Percentiles rank a stretch among this genome's conserved stretches.
These are phyloP conservation scores for Chiroxiphia lanceolata DNA, from an alignment of 2,797 vertebrate genomes.

Conservation along the genomic window DNA sequence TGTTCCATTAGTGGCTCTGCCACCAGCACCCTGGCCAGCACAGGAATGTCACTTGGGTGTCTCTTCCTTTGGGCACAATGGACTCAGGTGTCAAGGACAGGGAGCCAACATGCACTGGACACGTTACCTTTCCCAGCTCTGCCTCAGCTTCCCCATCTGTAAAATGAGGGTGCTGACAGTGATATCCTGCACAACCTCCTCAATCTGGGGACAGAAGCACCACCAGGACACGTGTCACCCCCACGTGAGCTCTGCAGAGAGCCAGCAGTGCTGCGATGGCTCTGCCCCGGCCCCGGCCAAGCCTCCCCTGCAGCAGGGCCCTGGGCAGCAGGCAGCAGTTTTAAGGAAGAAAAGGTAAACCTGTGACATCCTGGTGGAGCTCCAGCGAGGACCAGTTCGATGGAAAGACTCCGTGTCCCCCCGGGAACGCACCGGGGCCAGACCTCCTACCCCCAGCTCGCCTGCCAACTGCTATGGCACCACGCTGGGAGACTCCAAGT, in stretches of 20 bases:
- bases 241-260: not conserved
- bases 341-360: not conserved
- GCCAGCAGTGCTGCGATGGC: accelerated
- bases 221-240: not conserved
- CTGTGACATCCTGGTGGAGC: not conserved
- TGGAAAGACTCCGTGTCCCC: not conserved
- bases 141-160: not conserved
- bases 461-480: conserved; percentile 25
- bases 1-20: accelerated
- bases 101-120: accelerated
- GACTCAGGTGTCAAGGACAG: not conserved
- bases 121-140: not conserved
- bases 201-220: accelerated
- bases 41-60: accelerated
- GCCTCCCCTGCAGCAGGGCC: not conserved
- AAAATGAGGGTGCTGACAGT: accelerated
- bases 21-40: not conserved
- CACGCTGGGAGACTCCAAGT: conserved; percentile 48
- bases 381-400: not conserved
- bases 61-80: accelerated
- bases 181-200: accelerated
- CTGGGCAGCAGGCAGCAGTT: accelerated
- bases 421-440: not conserved
- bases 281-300: accelerated
- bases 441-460: not conserved